Evolutionary conservation across 2,113 vertebrate species (phyloP).

Genomic region (Brienomyrus longianalis): DNA sequence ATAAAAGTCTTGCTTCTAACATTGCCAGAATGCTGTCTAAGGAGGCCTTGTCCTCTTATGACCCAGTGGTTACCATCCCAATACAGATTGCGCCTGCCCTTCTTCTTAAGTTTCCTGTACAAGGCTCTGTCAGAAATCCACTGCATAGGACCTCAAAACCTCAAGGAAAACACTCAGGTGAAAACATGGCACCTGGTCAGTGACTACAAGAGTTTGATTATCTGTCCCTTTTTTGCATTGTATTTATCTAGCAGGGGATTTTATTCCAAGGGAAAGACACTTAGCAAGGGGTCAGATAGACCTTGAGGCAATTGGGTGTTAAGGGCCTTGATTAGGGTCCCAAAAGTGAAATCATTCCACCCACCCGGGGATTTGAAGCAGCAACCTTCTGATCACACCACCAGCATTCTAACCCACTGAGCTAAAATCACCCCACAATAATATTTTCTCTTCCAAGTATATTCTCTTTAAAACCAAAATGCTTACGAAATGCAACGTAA

Average conservation of each 20-base stretch:
- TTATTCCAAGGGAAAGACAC: not conserved
- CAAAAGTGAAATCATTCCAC: not conserved
- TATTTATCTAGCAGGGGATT: not conserved
- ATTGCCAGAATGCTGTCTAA: not conserved
- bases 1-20: not conserved
- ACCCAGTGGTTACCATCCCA: constrained; percentile 13
- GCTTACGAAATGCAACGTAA: not conserved
- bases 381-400: not conserved
- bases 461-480: constrained; percentile 14
- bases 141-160: constrained; percentile 47
- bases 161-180: constrained; percentile 46
- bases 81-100: constrained; percentile 6
- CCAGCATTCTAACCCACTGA: not conserved
- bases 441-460: constrained; percentile 20
- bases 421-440: not conserved
- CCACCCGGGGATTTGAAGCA: not conserved
- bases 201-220: constrained; percentile 40
- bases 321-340: not conserved
- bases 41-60: not conserved
- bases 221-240: not conserved
- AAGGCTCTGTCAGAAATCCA: constrained; percentile 36
- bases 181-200: constrained; percentile 35
- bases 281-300: not conserved
- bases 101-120: constrained; percentile 17
- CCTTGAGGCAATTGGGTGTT: not conserved